phyloP scores from a whole-genome alignment of 2,797 vertebrate genomes.

The Xyrichtys novacula region DNA sequence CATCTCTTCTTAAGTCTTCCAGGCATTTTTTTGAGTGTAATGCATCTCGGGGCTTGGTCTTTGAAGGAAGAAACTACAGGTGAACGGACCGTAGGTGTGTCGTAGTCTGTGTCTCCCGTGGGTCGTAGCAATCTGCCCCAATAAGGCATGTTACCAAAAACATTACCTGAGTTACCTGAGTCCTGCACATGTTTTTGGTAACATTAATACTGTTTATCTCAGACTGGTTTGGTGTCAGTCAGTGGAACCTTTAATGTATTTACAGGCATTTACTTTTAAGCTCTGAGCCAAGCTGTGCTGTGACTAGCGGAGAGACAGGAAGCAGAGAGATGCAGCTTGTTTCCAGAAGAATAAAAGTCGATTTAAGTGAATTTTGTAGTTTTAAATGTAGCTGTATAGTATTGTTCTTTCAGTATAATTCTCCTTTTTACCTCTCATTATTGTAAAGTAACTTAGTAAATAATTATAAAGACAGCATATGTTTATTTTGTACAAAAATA shows the following conservation, averaged over 20 bases:
- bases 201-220: slow-evolving; percentile 50
- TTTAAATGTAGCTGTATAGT: slow-evolving; percentile 73
- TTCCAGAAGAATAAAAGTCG: slow-evolving; percentile 44
- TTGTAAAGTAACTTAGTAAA: slow-evolving; percentile 82
- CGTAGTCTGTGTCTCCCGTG: slow-evolving; percentile 57
- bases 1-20: slow-evolving; percentile 82
- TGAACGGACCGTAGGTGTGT: slow-evolving; percentile 23
- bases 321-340: slow-evolving; percentile 57
- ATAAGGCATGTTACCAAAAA: slow-evolving; percentile 80
- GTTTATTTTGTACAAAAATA: slow-evolving; percentile 82
- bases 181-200: slow-evolving; percentile 64
- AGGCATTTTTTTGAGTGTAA: slow-evolving; percentile 69
- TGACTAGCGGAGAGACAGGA: slow-evolving; percentile 45
- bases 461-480: slow-evolving; percentile 70
- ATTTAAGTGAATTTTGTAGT: slow-evolving; percentile 60
- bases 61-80: slow-evolving; percentile 53
- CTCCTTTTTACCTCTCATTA: slow-evolving; percentile 76
- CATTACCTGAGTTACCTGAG: slow-evolving; percentile 62
- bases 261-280: slow-evolving; percentile 61
- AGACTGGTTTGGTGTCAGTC: slow-evolving; percentile 52
- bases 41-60: slow-evolving; percentile 54
- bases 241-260: slow-evolving; percentile 71
- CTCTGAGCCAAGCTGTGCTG: slow-evolving; percentile 69
- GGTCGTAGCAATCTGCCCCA: slow-evolving; percentile 65
- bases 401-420: slow-evolving; percentile 65